A percentile compares a stretch with the other conserved stretches of the same genome.
Evolutionary conservation across 2,797 vertebrate genomes (phyloP).

Genomic region (Prionace glauca): DNA sequence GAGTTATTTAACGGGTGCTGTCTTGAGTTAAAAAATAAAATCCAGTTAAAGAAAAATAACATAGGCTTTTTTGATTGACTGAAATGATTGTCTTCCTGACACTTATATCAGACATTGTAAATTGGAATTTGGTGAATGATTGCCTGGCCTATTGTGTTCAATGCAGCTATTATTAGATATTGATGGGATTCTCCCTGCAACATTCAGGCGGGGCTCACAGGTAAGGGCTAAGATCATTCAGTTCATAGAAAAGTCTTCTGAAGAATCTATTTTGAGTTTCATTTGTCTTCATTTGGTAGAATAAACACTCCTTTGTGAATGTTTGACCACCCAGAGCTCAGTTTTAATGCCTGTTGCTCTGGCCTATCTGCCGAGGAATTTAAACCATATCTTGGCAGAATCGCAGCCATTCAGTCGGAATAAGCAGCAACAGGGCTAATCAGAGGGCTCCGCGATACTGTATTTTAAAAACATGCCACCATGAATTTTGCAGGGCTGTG

Average conservation of each 20-base stretch:
- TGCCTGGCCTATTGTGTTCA: conserved; percentile 5
- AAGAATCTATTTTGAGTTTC: neutral
- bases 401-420: neutral
- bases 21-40: neutral
- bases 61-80: neutral
- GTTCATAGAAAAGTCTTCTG: neutral
- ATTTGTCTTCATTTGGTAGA: neutral
- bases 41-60: neutral
- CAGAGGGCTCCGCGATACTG: too few species aligned
- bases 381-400: neutral
- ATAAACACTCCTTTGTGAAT: neutral
- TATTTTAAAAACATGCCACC: too few species aligned
- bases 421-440: neutral
- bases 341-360: neutral
- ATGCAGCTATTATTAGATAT: conserved; percentile 5
- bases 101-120: neutral
- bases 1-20: neutral
- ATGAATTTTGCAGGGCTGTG: too few species aligned
- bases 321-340: neutral
- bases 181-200: neutral
- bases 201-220: neutral
- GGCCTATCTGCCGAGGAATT: neutral
- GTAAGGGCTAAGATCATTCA: neutral
- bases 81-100: neutral
- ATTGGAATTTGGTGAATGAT: neutral